These are phyloP conservation scores for Anarrhichthys ocellatus DNA, from an alignment of 2,113 vertebrate species.

Conservation along the genomic window DNA sequence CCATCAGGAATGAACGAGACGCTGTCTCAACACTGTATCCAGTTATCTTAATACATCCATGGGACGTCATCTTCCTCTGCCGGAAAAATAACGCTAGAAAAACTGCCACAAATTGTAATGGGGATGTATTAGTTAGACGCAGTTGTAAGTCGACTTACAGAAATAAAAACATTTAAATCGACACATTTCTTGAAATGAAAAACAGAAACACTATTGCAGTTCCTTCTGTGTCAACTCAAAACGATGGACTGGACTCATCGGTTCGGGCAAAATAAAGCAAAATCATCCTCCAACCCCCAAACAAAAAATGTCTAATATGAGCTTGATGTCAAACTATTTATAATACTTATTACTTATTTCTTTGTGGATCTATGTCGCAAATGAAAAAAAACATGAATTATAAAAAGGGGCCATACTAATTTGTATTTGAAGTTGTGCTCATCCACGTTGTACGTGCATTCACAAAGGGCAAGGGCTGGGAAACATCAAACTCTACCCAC, in stretches of 20 bases:
- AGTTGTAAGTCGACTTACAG: too few species aligned
- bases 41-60: too few species aligned
- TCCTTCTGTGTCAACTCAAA: background rate
- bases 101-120: background rate
- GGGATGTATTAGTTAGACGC: background rate
- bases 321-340: background rate
- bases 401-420: background rate
- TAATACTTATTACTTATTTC: too few species aligned
- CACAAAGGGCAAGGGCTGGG: background rate
- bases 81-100: background rate
- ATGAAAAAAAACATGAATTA: background rate
- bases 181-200: too few species aligned
- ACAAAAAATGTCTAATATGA: background rate
- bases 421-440: background rate
- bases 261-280: background rate
- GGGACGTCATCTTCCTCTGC: background rate
- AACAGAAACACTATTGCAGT: background rate
- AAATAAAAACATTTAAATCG: too few species aligned
- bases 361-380: background rate
- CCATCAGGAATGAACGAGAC: too few species aligned
- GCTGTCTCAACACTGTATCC: too few species aligned
- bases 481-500: constrained; percentile 13
- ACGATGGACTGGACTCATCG: background rate
- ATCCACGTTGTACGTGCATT: background rate
- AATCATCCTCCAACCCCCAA: background rate